Percentiles rank a stretch among this genome's conserved stretches.
Conservation (phyloP, 1,140 invertebrate species). For the Orchestia grillus region DNA sequence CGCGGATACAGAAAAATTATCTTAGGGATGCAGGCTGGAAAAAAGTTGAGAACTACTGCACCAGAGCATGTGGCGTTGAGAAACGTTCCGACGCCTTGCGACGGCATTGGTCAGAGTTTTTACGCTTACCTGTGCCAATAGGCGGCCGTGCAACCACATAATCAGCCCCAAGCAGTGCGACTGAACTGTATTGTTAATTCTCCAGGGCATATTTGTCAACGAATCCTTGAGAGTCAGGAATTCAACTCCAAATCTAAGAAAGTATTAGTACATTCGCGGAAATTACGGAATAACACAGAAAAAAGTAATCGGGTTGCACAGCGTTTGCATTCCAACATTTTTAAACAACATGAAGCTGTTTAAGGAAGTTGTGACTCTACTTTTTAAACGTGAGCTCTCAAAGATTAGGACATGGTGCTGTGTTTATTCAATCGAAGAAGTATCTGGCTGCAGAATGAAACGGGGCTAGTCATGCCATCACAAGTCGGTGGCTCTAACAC, state of each 20-base stretch:
- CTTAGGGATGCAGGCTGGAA: too few species aligned
- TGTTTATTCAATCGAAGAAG: neutral
- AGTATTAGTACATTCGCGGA: neutral
- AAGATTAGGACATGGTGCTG: neutral
- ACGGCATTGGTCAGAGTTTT: neutral
- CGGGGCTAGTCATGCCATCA: neutral
- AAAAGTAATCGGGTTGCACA: neutral
- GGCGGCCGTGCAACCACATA: neutral
- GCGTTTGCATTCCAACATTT: neutral
- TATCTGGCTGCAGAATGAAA: neutral
- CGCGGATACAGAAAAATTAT: too few species aligned
- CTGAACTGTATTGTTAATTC: neutral
- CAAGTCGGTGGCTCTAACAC: neutral
- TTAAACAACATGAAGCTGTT: neutral
- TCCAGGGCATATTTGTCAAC: neutral
- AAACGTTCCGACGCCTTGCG: neutral
- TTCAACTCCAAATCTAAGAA: neutral
- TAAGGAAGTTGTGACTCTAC: neutral
- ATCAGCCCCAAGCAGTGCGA: neutral
- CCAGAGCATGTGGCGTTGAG: too few species aligned
- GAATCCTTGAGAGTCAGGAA: neutral
- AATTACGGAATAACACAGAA: neutral
- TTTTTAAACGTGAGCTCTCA: neutral
- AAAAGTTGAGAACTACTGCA: too few species aligned
- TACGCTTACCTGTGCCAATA: neutral